Conservation (phyloP, 2,888 invertebrate genomes). For the Andrena minutula region DNA sequence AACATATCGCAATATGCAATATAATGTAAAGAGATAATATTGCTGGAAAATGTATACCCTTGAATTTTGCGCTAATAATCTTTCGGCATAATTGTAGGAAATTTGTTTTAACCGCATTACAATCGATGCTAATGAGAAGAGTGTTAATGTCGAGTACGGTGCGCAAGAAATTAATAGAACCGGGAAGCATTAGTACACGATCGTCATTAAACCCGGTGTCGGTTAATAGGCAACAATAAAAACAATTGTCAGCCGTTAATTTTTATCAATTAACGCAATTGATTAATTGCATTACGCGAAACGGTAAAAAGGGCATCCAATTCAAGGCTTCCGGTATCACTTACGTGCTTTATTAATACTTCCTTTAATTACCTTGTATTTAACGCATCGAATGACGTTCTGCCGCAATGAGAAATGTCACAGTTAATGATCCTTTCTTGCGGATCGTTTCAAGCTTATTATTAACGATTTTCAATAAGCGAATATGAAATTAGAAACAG, state of each 20-base stretch:
- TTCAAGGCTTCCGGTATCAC: constrained; percentile 62
- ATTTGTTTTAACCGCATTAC: not conserved
- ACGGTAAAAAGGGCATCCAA: constrained; percentile 44
- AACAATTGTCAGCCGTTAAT: constrained; percentile 49
- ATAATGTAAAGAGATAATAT: not conserved
- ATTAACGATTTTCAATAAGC: too few species aligned
- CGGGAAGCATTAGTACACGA: constrained; percentile 43
- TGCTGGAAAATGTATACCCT: too few species aligned
- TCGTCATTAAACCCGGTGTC: constrained; percentile 33
- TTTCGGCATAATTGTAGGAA: not conserved
- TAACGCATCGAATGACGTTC: not conserved
- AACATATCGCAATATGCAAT: too few species aligned
- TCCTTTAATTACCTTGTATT: constrained; percentile 31
- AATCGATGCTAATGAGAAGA: not conserved
- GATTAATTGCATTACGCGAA: constrained; percentile 63
- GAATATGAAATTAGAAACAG: too few species aligned
- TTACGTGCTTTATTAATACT: constrained; percentile 38
- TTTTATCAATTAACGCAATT: constrained; percentile 65
- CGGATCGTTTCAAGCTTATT: too few species aligned
- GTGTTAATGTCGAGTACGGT: not conserved
- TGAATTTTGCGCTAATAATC: not conserved
- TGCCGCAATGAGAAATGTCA: not conserved
- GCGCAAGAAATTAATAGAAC: constrained; percentile 29
- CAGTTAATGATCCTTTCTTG: not conserved
- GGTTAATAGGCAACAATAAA: constrained; percentile 59